Base-by-base conservation (phyloP, 2,888 invertebrate genomes). In the Ypsolopha sequella region DNA sequence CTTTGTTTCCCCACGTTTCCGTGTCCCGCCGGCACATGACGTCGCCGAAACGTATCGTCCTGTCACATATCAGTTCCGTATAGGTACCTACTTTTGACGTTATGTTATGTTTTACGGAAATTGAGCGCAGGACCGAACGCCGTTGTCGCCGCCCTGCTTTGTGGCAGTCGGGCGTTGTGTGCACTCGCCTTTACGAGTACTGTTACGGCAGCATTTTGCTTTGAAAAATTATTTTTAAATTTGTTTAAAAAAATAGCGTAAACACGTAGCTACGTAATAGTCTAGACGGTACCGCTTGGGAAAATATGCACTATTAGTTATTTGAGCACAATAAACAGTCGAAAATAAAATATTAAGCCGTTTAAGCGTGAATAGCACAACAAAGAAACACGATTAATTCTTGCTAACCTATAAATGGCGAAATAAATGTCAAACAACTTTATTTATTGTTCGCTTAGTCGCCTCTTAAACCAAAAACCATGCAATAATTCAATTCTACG, bases 61-160 rank as follows among this genome's bases (percentile, higher is more conserved):
- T 66, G 75, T 69, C 73, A 70, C 62, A 62, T 63, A 62, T 68
- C 48, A 8, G 38, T 14, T 58, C 56, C 55, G 58, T 52, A 24
- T 24, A 24, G 2, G 2, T 24, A 24, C 24, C 4, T 24, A n/a
- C n/a, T n/a, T n/a, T n/a, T n/a, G n/a, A n/a, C n/a, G n/a, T 24
- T 2, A 24, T 4, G 24, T 24, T 24, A 24, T 4, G 24, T 24
- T 24, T 24, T 24, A 57, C 64, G 68, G 68, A 68, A 68, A 66
- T 68, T 66, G 64, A 66, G 58, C 59, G 59, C 56, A 24, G 24
- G 24, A 24, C 24, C 24, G 24, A 24, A 24, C 24, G n/a, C n/a
- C n/a, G 24, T 24, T 24, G 24, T 24, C 61, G 58, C 33, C 34
- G 6, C n/a, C 35, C 24, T 11, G 45, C 45, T 34, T 45, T 45